Base-by-base conservation (phyloP, 2,888 invertebrate genomes). In the Augiades crinisus region DNA sequence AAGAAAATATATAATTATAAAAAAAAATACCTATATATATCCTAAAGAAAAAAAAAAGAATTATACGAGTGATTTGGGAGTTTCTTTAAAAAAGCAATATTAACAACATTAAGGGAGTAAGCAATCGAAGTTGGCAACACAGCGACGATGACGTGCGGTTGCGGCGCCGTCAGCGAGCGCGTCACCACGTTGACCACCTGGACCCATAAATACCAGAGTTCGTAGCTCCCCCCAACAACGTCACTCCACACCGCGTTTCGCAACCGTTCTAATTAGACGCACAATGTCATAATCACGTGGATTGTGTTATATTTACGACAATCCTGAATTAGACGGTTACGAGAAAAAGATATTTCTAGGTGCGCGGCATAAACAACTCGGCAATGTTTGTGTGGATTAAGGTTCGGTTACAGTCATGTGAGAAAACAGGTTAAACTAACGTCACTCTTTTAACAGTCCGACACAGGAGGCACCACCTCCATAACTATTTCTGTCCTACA, bases 231-330 rank as follows among this genome's bases (percentile, higher is more conserved):
- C 45, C 45, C 16, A 13, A n/a, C 38, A 30, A 57, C 60, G 61
- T 58, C 61, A 59, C 43, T 46, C 22, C 57, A 58, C 61, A 59
- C 43, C 47, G 30, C 57, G 56, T 58, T 58, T 58, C 56, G 54
- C 54, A 55, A 57, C 37, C 59, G 58, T 46, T 54, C 54, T 55
- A 58, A 61, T 61, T 60, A 61, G 54, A 31, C 24, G 16, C 37
- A 19, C 45, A 36, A 40, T 33, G 38, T 45, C 46, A 43, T 34
- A 55, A 56, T 58, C 62, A 60, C 53, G 59, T 55, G 59, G 36
- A 38, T 22, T 53, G 12, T 37, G 51, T 49, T 53, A 44, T 51
- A 51, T 41, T 40, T 47, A 47, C 31, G 49, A 53, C 41, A 38
- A 34, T 57, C 52, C 31, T 41, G 40, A 47, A 33, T 22, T 47